Evolutionary conservation across 2,113 vertebrate species (phyloP).

Genomic region (Melozone crissalis): DNA sequence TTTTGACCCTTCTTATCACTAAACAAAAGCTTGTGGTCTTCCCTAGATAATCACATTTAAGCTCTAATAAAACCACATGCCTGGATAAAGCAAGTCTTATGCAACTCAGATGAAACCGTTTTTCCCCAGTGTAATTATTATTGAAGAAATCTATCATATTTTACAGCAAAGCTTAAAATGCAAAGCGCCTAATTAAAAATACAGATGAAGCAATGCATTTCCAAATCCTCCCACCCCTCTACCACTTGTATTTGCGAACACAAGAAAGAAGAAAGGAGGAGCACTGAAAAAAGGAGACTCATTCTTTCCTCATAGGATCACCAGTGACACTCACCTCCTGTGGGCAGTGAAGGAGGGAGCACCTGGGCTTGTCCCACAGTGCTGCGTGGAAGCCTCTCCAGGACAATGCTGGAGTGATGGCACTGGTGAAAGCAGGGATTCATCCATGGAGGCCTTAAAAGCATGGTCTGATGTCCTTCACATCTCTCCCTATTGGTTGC

Average conservation of each 20-base stretch:
- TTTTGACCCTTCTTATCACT: conserved; percentile 32
- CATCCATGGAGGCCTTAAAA: not conserved
- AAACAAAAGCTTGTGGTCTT: conserved; percentile 7
- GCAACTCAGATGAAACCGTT: conserved; percentile 3
- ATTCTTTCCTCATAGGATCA: not conserved
- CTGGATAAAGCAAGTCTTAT: conserved; percentile 4
- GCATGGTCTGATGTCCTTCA: not conserved
- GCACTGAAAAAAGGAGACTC: not conserved
- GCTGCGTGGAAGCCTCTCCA: not conserved
- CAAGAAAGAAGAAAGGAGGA: not conserved
- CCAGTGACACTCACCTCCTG: not conserved
- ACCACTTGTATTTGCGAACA: not conserved
- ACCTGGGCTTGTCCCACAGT: not conserved
- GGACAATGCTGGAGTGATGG: fast-evolving
- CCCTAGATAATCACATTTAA: conserved; percentile 38
- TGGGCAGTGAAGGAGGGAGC: not conserved
- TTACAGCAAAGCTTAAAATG: not conserved
- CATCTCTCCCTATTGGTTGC: not conserved
- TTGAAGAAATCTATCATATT: not conserved
- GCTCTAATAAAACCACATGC: conserved; percentile 11
- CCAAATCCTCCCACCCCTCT: not conserved
- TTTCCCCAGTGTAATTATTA: not conserved
- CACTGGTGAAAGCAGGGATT: not conserved
- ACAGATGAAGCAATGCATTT: not conserved
- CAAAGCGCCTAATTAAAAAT: conserved; percentile 9